phyloP scores from a whole-genome alignment of 2,797 vertebrate genomes.

The Lithobates pipiens region DNA sequence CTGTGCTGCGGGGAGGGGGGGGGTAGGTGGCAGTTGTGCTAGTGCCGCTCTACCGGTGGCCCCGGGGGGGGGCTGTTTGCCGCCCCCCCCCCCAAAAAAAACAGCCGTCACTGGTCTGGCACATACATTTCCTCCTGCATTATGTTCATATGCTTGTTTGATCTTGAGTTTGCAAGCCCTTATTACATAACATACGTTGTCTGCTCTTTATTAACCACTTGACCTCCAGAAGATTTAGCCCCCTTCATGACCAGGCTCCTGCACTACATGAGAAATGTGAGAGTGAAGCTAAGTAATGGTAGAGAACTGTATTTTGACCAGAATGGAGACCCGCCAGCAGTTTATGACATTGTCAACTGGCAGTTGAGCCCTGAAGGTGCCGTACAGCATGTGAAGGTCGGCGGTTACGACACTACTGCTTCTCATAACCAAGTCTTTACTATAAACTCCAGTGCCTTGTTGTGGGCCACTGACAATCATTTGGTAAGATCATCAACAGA shows the following conservation, averaged over 20 bases:
- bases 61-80: no score
- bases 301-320: conserved; percentile 3
- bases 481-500: background rate
- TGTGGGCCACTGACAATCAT: conserved; percentile 1
- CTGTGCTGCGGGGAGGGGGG: no score
- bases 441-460: conserved; percentile 10
- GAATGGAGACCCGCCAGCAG: background rate
- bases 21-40: no score
- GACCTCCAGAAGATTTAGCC: no score
- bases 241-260: background rate
- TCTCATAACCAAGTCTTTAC: background rate
- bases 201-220: no score
- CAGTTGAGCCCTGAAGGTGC: background rate
- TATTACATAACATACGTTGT: no score
- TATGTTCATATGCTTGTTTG: no score
- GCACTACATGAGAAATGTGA: conserved; percentile 12
- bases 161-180: no score
- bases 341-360: conserved; percentile 38
- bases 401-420: conserved; percentile 1
- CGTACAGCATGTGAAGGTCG: background rate
- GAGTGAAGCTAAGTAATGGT: background rate
- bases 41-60: no score
- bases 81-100: no score
- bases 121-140: no score
- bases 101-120: no score